Evolutionary conservation across 2,797 vertebrate genomes (phyloP).

Genomic region (Glyptemys insculpta): DNA sequence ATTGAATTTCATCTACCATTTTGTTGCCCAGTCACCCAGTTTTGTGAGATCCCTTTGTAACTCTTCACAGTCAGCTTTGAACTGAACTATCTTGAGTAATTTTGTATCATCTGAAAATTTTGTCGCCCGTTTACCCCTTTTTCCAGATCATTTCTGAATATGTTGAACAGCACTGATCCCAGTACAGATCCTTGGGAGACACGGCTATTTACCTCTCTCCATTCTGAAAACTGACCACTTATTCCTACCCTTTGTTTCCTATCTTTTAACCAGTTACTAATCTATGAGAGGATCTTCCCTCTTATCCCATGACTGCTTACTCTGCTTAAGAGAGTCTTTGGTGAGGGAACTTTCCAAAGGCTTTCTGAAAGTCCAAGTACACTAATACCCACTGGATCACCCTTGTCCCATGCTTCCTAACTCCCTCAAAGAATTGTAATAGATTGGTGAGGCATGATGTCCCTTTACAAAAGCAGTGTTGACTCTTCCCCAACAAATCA

Average conservation of each 20-base stretch:
- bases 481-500: too few relatives aligned
- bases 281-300: background rate
- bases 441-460: too few relatives aligned
- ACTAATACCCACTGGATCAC: background rate
- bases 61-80: background rate
- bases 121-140: background rate
- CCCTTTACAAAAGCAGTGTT: too few relatives aligned
- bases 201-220: background rate
- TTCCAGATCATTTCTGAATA: background rate
- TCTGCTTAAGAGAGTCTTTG: background rate
- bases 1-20: too few relatives aligned
- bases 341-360: background rate
- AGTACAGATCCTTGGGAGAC: background rate
- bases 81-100: background rate
- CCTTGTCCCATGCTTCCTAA: background rate
- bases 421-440: background rate
- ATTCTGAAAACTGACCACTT: background rate
- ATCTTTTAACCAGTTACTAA: background rate
- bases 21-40: background rate
- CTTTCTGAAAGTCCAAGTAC: background rate
- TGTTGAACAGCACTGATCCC: background rate
- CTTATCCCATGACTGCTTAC: background rate
- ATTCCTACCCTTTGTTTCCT: background rate
- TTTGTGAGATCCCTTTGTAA: background rate
- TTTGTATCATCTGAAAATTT: background rate